These are phyloP conservation scores for Megatriorchis doriae DNA, from an alignment of 2,113 vertebrate species.

Conservation along the genomic window DNA sequence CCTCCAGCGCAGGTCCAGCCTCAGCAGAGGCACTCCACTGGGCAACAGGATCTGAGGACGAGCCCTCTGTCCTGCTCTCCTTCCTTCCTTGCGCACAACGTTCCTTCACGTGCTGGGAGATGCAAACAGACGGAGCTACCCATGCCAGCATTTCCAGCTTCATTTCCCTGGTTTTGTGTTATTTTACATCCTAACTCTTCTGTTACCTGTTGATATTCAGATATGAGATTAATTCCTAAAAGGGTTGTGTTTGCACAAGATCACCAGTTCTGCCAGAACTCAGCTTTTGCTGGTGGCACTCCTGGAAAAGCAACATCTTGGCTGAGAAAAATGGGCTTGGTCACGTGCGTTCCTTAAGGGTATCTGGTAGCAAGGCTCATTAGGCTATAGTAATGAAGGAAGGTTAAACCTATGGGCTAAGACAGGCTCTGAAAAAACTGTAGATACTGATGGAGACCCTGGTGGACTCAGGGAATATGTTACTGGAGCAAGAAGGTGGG, in stretches of 20 bases:
- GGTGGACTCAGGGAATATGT: not conserved
- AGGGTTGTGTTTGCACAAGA: not conserved
- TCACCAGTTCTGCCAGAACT: not conserved
- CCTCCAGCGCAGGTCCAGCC: not conserved
- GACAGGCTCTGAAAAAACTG: not conserved
- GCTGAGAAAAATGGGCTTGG: not conserved
- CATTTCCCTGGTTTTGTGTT: not conserved
- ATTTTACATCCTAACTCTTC: not conserved
- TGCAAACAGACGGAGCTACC: not conserved
- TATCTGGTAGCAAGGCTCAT: not conserved
- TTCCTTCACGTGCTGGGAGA: accelerated
- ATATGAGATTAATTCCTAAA: not conserved
- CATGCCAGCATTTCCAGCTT: not conserved
- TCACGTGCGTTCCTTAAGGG: not conserved
- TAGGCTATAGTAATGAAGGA: not conserved
- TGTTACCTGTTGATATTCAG: not conserved
- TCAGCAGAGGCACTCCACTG: not conserved
- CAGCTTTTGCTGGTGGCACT: not conserved
- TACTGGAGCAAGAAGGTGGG: not conserved
- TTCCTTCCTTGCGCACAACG: not conserved
- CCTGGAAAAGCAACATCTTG: not conserved
- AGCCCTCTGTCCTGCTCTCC: accelerated
- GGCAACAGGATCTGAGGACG: not conserved
- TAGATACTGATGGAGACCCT: not conserved
- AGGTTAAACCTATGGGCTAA: not conserved